Percentiles rank a stretch among this genome's conserved stretches.
Conservation (phyloP, 2,797 vertebrate species). For the Hydrophis major region DNA sequence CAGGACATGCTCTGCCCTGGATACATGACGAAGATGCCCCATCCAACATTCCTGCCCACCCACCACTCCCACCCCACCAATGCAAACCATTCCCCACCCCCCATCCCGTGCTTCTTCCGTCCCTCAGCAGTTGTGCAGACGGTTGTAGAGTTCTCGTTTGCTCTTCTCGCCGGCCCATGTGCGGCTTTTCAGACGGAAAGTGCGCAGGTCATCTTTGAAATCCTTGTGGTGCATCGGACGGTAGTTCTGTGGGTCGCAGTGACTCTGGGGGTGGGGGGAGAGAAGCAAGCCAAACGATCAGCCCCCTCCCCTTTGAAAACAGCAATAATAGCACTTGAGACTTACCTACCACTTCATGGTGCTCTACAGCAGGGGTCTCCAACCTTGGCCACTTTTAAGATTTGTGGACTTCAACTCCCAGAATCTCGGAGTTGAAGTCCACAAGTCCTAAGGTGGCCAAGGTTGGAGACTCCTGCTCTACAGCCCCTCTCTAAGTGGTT, state of each 20-base stretch:
- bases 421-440: too few relatives aligned
- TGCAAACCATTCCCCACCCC: background rate
- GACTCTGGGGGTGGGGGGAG: conserved; percentile 61
- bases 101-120: background rate
- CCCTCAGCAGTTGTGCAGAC: conserved; percentile 82
- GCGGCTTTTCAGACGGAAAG: conserved; percentile 85
- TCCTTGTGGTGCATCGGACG: conserved; percentile 91
- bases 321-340: background rate
- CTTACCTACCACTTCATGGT: background rate
- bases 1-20: background rate
- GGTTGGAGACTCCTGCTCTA: too few relatives aligned
- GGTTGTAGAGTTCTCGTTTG: conserved; percentile 86
- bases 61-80: background rate
- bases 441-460: too few relatives aligned
- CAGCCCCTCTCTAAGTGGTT: too few relatives aligned
- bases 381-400: too few relatives aligned
- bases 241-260: conserved; percentile 88
- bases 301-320: background rate
- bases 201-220: conserved; percentile 85
- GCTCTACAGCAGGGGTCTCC: background rate
- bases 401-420: too few relatives aligned
- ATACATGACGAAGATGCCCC: background rate
- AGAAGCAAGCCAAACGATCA: too few relatives aligned
- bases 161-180: conserved; percentile 90
- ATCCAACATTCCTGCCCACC: background rate